These are phyloP conservation scores for Pangasius larnaudii DNA, from an alignment of 2,797 vertebrate species.

Conservation along the genomic window DNA sequence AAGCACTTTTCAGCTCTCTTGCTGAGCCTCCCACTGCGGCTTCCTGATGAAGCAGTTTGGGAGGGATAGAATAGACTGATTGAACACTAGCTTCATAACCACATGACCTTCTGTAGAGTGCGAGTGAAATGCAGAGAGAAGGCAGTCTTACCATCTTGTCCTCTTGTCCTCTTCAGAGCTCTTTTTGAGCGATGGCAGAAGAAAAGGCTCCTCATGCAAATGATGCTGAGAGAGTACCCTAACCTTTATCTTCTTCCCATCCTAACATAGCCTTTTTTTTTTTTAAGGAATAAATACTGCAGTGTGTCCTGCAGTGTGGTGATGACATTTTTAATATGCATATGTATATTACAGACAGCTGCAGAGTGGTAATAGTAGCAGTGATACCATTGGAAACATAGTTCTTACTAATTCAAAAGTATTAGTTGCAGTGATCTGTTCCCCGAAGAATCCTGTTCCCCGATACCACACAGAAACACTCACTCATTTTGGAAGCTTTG, in stretches of 20 bases:
- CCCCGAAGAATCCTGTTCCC: not conserved
- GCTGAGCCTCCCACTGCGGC: constrained; percentile 4
- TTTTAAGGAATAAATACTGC: not conserved
- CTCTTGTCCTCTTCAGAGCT: not conserved
- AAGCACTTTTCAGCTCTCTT: constrained; percentile 14
- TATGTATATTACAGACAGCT: not conserved
- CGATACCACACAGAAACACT: not conserved
- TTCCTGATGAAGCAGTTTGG: constrained; percentile 18
- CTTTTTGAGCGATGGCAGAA: not conserved
- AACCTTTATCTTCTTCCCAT: not conserved
- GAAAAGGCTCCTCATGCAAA: not conserved
- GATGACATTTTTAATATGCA: not conserved
- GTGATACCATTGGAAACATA: not conserved
- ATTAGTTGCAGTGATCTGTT: not conserved
- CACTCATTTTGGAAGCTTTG: not conserved
- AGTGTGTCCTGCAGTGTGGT: not conserved
- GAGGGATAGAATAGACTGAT: not conserved
- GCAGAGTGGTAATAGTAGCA: not conserved
- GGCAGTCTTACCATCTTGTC: not conserved
- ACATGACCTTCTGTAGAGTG: not conserved
- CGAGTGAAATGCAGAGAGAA: not conserved
- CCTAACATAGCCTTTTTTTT: not conserved
- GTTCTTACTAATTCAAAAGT: too few species aligned
- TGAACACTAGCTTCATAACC: constrained; percentile 30
- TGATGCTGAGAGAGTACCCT: not conserved